Percentiles rank a stretch among this genome's conserved stretches.
phyloP scores from a whole-genome alignment of 1,140 invertebrate genomes.

The Drosophila carrolli region DNA sequence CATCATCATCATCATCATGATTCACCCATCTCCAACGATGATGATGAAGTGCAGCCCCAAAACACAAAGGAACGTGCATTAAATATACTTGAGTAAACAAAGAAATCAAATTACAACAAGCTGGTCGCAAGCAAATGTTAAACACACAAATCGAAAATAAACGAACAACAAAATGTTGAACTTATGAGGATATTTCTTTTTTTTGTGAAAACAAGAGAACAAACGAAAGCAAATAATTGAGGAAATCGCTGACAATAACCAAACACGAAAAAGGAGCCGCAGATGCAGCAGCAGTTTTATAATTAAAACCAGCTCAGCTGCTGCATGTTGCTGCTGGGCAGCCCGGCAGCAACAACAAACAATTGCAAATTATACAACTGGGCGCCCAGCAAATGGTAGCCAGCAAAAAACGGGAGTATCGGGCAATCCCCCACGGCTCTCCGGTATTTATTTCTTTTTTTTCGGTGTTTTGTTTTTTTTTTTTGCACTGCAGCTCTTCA shows the following conservation, averaged over 20 bases:
- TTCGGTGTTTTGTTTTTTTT: neutral
- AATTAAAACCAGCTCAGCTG: constrained; percentile 63
- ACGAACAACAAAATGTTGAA: constrained; percentile 55
- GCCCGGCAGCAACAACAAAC: constrained; percentile 67
- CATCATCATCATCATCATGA: constrained; percentile 31
- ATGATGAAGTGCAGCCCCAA: constrained; percentile 26
- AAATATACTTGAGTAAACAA: constrained; percentile 59
- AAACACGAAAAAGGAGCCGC: constrained; percentile 20
- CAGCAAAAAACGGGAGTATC: constrained; percentile 12
- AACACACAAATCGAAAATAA: constrained; percentile 75
- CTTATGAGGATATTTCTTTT: constrained; percentile 11
- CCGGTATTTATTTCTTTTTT: constrained; percentile 2
- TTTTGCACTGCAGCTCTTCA: constrained; percentile 27
- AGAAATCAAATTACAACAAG: constrained; percentile 53
- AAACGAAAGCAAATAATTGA: constrained; percentile 66
- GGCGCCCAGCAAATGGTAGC: constrained; percentile 61
- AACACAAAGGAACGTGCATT: constrained; percentile 28
- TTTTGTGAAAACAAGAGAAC: constrained; percentile 44
- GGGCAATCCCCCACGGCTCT: neutral
- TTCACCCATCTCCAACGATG: constrained; percentile 36
- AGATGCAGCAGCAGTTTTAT: constrained; percentile 55
- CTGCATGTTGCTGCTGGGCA: constrained; percentile 39
- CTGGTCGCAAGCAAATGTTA: constrained; percentile 62
- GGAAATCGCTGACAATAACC: constrained; percentile 67
- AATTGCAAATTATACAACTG: constrained; percentile 79